phyloP scores from a whole-genome alignment of 2,113 vertebrate species.

The Mus musculus region GRCm39 chr1:24302501-24303000 shows the following conservation, averaged over 20 bases:
- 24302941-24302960: neutral
- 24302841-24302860: neutral
- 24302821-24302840: neutral
- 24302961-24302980: neutral
- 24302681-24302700: neutral
- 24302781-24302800: neutral
- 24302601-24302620: neutral
- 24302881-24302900: neutral
- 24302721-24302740: neutral
- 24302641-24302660: neutral
- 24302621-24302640: neutral
- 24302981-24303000: neutral
- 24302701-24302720: neutral
- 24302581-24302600: neutral
- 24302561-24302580: neutral
- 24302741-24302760: neutral
- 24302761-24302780: neutral
- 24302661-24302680: neutral
- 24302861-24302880: constrained; percentile 4
- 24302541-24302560: neutral
- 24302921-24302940: neutral
- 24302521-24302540: neutral
- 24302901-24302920: neutral
- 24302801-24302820: neutral
- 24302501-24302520: neutral